Conservation (phyloP, 2,113 vertebrate genomes). For the Oreochromis tanganicae region DNA sequence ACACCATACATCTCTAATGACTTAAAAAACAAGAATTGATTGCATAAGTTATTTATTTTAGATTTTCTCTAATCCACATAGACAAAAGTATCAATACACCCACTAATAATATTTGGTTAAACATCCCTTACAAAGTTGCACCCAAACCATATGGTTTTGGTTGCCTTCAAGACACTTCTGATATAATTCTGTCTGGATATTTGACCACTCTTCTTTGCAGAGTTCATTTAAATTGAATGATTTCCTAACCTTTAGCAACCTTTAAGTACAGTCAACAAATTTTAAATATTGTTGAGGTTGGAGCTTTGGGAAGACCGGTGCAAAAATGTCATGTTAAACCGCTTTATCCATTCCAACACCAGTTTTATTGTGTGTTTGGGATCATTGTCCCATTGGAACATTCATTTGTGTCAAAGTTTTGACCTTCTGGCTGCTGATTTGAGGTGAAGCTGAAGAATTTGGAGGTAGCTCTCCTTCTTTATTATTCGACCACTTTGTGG, state of each 20-base stretch:
- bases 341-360: not conserved
- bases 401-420: not conserved
- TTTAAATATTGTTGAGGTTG: not conserved
- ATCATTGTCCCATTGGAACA: not conserved
- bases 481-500: not conserved
- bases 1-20: not conserved
- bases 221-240: not conserved
- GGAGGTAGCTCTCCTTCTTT: not conserved
- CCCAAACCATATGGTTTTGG: not conserved
- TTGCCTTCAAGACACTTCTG: accelerated
- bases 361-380: not conserved
- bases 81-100: not conserved
- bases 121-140: not conserved
- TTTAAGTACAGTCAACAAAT: not conserved
- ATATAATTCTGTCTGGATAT: not conserved
- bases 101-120: not conserved
- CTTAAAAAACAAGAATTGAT: not conserved
- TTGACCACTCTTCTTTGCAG: not conserved
- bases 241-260: not conserved
- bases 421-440: not conserved
- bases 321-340: not conserved
- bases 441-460: not conserved
- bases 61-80: not conserved
- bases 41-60: not conserved
- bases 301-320: not conserved